Evolutionary conservation across 2,888 invertebrate species (phyloP), one percentile per base, ranked within the genome.

Genomic region (Chromoteleia sp.): DNA sequence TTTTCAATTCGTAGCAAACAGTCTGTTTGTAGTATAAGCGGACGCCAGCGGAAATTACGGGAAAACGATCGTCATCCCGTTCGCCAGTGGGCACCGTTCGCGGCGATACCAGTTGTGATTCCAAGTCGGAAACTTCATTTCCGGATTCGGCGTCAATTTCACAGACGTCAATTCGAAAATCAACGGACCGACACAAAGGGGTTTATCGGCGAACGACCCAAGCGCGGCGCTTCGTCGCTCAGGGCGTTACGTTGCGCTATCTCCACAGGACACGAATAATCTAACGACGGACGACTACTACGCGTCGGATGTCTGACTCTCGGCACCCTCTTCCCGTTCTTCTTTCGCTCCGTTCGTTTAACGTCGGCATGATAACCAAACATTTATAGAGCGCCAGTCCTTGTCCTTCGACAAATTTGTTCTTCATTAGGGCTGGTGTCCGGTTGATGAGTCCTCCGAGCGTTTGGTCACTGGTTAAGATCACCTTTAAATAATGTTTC

Each of bases 151-250:
- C 84, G 84, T 84, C 84, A 86, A 87, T 89, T 86, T 87, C 85
- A 86, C 85, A 85, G 83, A 83, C 81, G 85, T 83, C 85, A 87
- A 86, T 87, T 88, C 85, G 86, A 88, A 88, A 90, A 88, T 88
- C 89, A 89, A 88, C 87, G 86, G 85, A 82, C 86, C 86, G 86
- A 88, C 84, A 88, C 88, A 88, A 89, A 89, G 87, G 87, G 89
- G 87, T 89, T 89, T 88, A 89, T 89, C 87, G 85, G 85, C 78
- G 83, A 85, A 73, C 80, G 71, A 81, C 81, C 76, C 79, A 84
- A 86, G 71, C 58, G 65, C 85, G 84, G 65, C 85, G 84, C 83
- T 85, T 85, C 85, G 87, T 88, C 89, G 87, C 87, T 86, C 82
- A 79, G 86, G 83, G 88, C 89, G 87, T 89, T 87, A 89, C 86